Conservation (phyloP, 2,888 invertebrate species). For the Watsonalla binaria region DNA sequence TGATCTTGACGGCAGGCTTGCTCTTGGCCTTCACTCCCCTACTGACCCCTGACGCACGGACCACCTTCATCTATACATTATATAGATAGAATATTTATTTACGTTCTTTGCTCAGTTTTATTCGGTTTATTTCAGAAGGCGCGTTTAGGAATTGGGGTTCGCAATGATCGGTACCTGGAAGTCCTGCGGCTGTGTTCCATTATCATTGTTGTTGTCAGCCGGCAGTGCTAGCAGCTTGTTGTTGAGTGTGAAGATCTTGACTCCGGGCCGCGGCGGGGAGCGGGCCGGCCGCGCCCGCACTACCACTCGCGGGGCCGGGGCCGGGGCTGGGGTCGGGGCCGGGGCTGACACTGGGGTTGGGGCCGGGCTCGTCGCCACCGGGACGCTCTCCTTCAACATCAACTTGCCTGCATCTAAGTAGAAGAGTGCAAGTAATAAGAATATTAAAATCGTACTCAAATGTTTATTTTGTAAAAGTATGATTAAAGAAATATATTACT, state of each 20-base stretch:
- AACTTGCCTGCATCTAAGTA: conserved; percentile 85
- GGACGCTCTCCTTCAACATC: conserved; percentile 79
- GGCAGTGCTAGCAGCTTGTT: conserved; percentile 24
- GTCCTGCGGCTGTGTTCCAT: conserved; percentile 32
- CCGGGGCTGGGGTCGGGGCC: conserved; percentile 3
- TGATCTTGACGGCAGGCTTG: conserved; percentile 62
- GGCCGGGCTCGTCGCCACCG: conserved; percentile 5
- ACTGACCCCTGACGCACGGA: conserved; percentile 12
- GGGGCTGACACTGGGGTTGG: neutral
- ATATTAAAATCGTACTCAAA: too few relatives aligned
- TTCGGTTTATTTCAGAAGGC: too few relatives aligned
- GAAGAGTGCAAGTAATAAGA: too few relatives aligned
- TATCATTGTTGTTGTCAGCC: conserved; percentile 9
- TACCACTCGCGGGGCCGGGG: conserved; percentile 18
- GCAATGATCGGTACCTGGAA: conserved; percentile 23
- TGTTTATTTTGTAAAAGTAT: neutral
- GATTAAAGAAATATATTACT: conserved; percentile 59
- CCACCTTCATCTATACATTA: conserved; percentile 45
- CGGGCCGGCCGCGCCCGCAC: conserved; percentile 40
- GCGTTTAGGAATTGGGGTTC: too few relatives aligned
- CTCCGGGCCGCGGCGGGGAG: conserved; percentile 38
- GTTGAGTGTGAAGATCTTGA: conserved; percentile 49
- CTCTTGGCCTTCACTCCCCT: conserved; percentile 15
- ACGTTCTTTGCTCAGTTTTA: too few relatives aligned
- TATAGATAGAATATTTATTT: too few relatives aligned